These are phyloP conservation scores for Lineus longissimus DNA, from an alignment of 1,140 invertebrate genomes.

Conservation along the genomic window DNA sequence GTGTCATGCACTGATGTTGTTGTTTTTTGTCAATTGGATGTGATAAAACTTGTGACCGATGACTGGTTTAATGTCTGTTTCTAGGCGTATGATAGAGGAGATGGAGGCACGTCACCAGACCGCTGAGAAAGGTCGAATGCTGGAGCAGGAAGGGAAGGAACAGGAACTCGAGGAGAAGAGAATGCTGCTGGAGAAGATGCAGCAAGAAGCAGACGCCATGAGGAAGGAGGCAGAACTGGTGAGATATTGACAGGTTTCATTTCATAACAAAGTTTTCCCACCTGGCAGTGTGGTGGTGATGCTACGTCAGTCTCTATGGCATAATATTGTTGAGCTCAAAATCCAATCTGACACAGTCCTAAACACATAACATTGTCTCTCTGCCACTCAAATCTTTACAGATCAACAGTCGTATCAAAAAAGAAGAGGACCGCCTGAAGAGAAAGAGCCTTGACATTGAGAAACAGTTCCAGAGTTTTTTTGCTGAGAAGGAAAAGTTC, in stretches of 20 bases:
- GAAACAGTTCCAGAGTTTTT: conserved; percentile 8
- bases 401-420: background rate
- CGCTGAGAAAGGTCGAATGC: conserved; percentile 30
- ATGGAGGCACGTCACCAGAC: conserved; percentile 37
- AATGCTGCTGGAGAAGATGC: conserved; percentile 23
- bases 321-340: no score
- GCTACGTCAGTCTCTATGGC: background rate
- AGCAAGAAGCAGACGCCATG: conserved; percentile 29
- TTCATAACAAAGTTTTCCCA: conserved; percentile 15
- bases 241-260: conserved; percentile 24
- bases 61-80: no score
- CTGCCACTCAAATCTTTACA: no score
- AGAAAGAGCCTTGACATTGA: conserved; percentile 12
- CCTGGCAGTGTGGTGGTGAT: background rate
- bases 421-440: conserved; percentile 12
- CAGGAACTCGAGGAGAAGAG: conserved; percentile 31
- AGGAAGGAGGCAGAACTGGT: conserved; percentile 28
- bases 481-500: conserved; percentile 9
- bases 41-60: no score
- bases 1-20: no score
- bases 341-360: no score
- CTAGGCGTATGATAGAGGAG: conserved; percentile 37
- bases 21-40: no score
- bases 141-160: conserved; percentile 31
- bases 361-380: no score